phyloP scores from a whole-genome alignment of 2,888 invertebrate genomes.

The Psylliodes chrysocephalus region DNA sequence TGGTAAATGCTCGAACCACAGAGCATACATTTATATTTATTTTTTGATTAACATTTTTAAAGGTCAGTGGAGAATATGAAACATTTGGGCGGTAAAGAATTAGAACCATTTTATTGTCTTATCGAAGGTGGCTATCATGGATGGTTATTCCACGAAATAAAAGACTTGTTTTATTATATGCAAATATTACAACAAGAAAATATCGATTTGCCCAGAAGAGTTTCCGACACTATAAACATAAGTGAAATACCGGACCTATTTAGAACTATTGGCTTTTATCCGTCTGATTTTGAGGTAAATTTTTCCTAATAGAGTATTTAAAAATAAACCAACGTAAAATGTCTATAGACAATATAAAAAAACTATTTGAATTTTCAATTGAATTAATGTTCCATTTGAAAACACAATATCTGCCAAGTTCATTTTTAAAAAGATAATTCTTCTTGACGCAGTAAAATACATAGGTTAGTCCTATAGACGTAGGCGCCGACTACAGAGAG shows the following conservation, averaged over 20 bases:
- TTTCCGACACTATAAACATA: constrained; percentile 71
- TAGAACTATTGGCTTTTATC: constrained; percentile 80
- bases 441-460: too few species aligned
- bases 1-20: too few species aligned
- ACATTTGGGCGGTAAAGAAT: constrained; percentile 67
- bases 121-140: constrained; percentile 78
- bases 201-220: constrained; percentile 70
- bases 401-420: too few species aligned
- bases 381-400: neutral
- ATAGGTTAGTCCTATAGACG: too few species aligned
- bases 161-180: constrained; percentile 81
- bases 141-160: constrained; percentile 76
- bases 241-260: constrained; percentile 78
- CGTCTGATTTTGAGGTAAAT: constrained; percentile 77
- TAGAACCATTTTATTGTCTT: constrained; percentile 77
- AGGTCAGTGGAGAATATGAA: constrained; percentile 65
- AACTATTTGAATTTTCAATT: too few species aligned
- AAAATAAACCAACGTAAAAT: too few species aligned
- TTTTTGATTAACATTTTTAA: too few species aligned
- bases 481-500: too few species aligned
- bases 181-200: constrained; percentile 79
- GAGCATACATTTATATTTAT: too few species aligned
- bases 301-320: too few species aligned
- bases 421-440: too few species aligned
- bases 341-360: too few species aligned